phyloP scores from a whole-genome alignment of 2,797 vertebrate genomes.

The Lepus townsendii region DNA sequence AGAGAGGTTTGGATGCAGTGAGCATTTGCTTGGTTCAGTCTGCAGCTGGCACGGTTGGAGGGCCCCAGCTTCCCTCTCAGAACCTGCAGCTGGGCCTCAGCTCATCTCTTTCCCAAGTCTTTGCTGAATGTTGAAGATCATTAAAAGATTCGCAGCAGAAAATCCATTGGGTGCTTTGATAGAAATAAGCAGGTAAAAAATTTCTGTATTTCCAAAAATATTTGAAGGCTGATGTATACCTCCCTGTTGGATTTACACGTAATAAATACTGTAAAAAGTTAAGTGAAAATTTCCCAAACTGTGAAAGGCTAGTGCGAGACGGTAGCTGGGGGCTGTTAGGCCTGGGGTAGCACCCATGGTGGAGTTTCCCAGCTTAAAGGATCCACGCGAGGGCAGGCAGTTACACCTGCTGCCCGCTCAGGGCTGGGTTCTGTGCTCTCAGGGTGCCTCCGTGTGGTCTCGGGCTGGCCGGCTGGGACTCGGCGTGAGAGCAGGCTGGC shows the following conservation, averaged over 20 bases:
- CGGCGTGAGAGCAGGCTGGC: background rate
- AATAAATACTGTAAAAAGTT: slow-evolving; percentile 32
- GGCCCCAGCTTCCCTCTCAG: background rate
- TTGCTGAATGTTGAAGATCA: background rate
- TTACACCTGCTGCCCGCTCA: background rate
- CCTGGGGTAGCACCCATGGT: no score
- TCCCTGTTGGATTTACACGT: slow-evolving; percentile 15
- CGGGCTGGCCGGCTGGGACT: background rate
- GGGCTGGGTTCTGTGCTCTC: background rate
- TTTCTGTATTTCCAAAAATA: slow-evolving; percentile 47
- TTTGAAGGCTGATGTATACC: slow-evolving; percentile 21
- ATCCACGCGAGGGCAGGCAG: background rate
- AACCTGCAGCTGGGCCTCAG: background rate
- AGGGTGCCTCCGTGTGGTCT: background rate
- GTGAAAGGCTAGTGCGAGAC: background rate
- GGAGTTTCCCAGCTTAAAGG: background rate
- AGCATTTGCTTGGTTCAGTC: background rate
- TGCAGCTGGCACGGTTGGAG: background rate
- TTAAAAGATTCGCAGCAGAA: slow-evolving; percentile 25
- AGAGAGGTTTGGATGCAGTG: no score
- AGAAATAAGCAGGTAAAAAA: background rate
- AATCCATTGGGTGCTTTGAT: slow-evolving; percentile 8
- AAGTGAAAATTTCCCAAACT: background rate
- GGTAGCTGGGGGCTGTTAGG: background rate
- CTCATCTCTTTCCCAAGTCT: slow-evolving; percentile 37